These are phyloP conservation scores for Macrophya annulata DNA, from an alignment of 2,888 invertebrate genomes.

Conservation along the genomic window DNA sequence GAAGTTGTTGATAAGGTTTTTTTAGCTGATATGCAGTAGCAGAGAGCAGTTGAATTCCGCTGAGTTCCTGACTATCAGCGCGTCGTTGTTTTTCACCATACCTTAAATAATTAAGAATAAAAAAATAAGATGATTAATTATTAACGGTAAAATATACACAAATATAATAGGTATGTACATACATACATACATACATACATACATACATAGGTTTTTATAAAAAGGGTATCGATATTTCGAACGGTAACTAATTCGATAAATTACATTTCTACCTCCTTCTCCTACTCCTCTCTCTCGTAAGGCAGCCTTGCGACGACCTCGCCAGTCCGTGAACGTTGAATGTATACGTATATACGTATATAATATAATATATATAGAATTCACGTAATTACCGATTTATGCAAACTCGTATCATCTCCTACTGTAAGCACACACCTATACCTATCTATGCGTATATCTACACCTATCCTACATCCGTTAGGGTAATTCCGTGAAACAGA, in stretches of 20 bases:
- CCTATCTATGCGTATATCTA: background rate
- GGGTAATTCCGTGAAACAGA: background rate
- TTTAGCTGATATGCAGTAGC: conserved; percentile 95
- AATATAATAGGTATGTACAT: too few relatives aligned
- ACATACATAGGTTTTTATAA: background rate
- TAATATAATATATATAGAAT: background rate
- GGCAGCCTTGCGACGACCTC: conserved; percentile 53
- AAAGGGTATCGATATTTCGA: background rate
- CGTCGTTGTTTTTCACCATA: conserved; percentile 93
- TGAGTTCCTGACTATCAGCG: conserved; percentile 88
- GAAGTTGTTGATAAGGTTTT: conserved; percentile 94
- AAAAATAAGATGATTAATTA: conserved; percentile 55
- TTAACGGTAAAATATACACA: background rate
- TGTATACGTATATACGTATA: background rate
- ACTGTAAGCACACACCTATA: background rate
- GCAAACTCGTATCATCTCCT: conserved; percentile 35
- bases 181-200: too few relatives aligned
- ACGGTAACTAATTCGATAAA: conserved; percentile 9
- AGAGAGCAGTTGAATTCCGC: conserved; percentile 90
- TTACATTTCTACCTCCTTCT: background rate
- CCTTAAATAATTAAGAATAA: conserved; percentile 79
- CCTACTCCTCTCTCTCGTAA: background rate
- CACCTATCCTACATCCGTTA: background rate
- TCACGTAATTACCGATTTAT: conserved; percentile 44
- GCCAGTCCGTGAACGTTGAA: conserved; percentile 32